A percentile compares a stretch with the other conserved stretches of the same genome.
Conservation (phyloP, 2,797 vertebrate species). For the Cheracebus regulus region DNA sequence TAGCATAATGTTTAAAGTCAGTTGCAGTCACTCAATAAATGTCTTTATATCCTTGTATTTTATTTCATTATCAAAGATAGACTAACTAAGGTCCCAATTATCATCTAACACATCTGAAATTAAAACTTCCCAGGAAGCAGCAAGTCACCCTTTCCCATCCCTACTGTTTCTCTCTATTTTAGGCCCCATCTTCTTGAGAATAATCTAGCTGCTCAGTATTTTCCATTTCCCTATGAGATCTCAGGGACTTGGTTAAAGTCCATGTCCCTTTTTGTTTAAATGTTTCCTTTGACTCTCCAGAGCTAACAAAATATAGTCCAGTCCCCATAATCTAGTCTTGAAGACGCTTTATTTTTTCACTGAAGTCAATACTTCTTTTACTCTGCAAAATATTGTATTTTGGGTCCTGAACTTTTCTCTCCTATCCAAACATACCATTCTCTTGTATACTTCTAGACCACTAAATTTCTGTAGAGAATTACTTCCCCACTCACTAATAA, state of each 20-base stretch:
- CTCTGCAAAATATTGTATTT: background rate
- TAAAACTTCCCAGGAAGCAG: background rate
- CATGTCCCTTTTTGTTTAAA: background rate
- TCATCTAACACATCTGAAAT: background rate
- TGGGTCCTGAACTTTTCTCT: background rate
- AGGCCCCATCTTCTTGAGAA: background rate
- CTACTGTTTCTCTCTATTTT: background rate
- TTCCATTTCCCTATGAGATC: background rate
- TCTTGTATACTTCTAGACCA: background rate
- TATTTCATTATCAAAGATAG: background rate
- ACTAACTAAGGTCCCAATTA: background rate
- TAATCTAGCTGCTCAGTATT: background rate
- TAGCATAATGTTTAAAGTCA: background rate
- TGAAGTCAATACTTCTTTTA: background rate
- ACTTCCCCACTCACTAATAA: background rate
- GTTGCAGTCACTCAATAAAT: background rate
- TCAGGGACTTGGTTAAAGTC: background rate
- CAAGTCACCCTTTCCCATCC: background rate
- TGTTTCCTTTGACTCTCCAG: background rate
- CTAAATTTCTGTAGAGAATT: background rate
- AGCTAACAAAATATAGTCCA: background rate
- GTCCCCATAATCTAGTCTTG: background rate
- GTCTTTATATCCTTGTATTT: background rate
- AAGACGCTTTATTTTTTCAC: background rate
- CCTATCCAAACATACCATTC: background rate